Evolutionary conservation across 1,140 invertebrate species (phyloP), one percentile per base, ranked within the genome.

Genomic region (Brachionus sp.): DNA sequence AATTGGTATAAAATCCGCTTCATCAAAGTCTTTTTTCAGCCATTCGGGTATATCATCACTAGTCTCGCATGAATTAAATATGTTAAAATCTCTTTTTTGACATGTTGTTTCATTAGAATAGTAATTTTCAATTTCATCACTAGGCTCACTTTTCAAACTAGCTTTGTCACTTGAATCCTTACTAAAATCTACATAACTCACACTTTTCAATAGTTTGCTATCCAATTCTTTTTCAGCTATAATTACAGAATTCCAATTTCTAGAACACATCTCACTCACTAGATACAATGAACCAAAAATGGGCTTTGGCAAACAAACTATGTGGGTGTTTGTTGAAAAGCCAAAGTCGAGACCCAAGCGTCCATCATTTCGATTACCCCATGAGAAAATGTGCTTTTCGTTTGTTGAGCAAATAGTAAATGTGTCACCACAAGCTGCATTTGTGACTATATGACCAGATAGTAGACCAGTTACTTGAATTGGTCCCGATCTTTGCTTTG

Each of bases 401-500:
- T 84, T 13, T 35, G 92, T 93, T 12, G 90, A 90, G 23, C 91
- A 91, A 10, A 93, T 89, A 9, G 92, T 93, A 85, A 92, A 93
- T 7, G 91, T 91, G 84, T 92, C 91, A 35, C 92, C 92, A 89
- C 92, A 93, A 70, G 87, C 85, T 12, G 89, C 86, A 82, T 86
- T 87, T 70, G 85, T 86, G 10, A 89, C 87, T n/a, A 86, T 78
- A 84, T 88, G 86, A 25, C 87, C 87, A 39, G 84, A 84, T n/a
- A 88, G 83, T 78, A 87, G 86, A 85, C 92, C 91, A 84, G 90
- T 88, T 64, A 92, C 90, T 25, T 90, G 87, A 84, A 90, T 90
- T 12, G 90, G 87, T 13, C 89, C 86, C 68, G 91, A 86, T 1
- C 88, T 86, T 46, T 89, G 87, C 85, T 88, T 88, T 19, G 86